Percentiles rank a stretch among this genome's conserved stretches.
phyloP scores from a whole-genome alignment of 2,797 vertebrate species.

The Pangasius krempfi region DNA sequence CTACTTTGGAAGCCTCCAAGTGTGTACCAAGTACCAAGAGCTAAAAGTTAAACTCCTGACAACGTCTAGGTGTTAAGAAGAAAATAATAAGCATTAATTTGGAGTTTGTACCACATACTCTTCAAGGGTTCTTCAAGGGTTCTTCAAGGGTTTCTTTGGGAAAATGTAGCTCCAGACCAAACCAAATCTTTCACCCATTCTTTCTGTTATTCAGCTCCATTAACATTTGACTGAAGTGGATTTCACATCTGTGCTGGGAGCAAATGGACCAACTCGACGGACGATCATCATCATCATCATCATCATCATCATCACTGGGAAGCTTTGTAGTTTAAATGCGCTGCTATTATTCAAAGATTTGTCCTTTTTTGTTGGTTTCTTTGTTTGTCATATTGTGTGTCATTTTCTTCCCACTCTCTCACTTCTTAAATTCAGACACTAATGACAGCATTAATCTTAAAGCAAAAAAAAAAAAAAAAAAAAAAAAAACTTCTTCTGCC shows the following conservation, averaged over 20 bases:
- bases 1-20: background rate
- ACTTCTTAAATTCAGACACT: conserved; percentile 26
- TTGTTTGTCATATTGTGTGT: background rate
- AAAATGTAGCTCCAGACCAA: background rate
- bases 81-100: background rate
- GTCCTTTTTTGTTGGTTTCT: background rate
- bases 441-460: conserved; percentile 41
- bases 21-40: background rate
- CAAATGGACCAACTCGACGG: background rate
- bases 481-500: background rate
- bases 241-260: background rate
- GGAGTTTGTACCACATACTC: background rate
- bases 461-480: background rate
- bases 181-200: background rate
- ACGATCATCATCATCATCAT: background rate
- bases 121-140: background rate
- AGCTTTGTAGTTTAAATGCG: conserved; percentile 46
- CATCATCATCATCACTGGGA: conserved; percentile 33
- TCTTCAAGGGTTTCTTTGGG: background rate
- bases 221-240: background rate
- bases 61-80: background rate
- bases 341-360: conserved; percentile 13
- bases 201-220: background rate
- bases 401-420: background rate
- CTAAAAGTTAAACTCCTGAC: background rate